Evolutionary conservation across 2,797 vertebrate species (phyloP), one percentile per base, ranked within the genome.

Genomic region (Urosaurus nigricauda): DNA sequence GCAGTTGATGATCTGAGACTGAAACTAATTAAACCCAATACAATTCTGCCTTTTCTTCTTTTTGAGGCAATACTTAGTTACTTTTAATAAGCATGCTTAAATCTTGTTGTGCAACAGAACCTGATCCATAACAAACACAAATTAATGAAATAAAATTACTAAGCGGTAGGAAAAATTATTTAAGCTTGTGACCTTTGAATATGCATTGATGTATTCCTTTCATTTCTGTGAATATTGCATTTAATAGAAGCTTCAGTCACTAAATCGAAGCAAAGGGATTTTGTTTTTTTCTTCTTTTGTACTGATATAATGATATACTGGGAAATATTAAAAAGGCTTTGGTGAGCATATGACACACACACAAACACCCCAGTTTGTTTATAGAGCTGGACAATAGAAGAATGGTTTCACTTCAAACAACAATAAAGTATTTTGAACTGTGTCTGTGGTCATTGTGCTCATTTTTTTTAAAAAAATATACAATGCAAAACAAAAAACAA

Each of bases 191-290:
- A 82, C 4, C 11, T 71, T 79, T 7, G 3, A 74, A 88, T 84
- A 88, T 81, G 16, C 3, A 19, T 86, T 83, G 43, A 6, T 65
- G 35, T 60, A 43, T 87, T 58, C 37, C 11, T 65, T 77, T 75
- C 40, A 73, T 65, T 63, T 51, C 65, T 70, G 40, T 68, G 43
- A 58, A 53, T 1, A 83, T 79, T 29, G 91, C 63, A 8, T 88
- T 93, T 91, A 74, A 40, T 65, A 88, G 77, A 90, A 88, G 74
- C 0, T 0, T 79, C 60, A 81, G 17, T 92, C 87, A 82, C 88
- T 90, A n/a, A 73, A 84, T 60, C 24, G 13, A 60, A 0, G 68
- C 37, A 5, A 2, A 32, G 2, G 74, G 71, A 26, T 63, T 88
- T n/a, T 0, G 60, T 32, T 89, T 92, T 86, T 82, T 77, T 90